Evolutionary conservation across 2,797 vertebrate genomes (phyloP).

Genomic region (Coreius guichenoti): DNA sequence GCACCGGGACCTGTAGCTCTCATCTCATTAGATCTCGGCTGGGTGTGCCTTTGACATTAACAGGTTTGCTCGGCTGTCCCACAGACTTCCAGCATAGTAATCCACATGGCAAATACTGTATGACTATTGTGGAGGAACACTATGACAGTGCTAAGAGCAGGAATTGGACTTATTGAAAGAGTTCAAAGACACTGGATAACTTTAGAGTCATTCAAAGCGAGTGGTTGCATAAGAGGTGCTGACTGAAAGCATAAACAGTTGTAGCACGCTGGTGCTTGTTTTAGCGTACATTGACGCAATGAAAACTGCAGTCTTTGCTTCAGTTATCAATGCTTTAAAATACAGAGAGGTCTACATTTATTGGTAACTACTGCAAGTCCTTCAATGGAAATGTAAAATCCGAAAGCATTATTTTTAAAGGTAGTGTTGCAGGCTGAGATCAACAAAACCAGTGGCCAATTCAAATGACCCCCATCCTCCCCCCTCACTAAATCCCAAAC

Average conservation of each 20-base stretch:
- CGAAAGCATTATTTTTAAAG: not conserved
- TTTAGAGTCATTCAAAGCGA: not conserved
- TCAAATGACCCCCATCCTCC: not conserved
- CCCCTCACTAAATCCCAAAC: not conserved
- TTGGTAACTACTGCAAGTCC: not conserved
- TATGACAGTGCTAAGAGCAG: not conserved
- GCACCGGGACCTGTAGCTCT: constrained; percentile 43
- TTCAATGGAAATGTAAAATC: not conserved
- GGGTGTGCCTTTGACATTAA: constrained; percentile 56
- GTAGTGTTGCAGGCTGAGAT: not conserved
- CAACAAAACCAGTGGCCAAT: not conserved
- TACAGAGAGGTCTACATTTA: not conserved
- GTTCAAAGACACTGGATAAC: not conserved
- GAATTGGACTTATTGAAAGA: not conserved
- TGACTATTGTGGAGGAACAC: not conserved
- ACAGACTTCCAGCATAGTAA: constrained; percentile 36
- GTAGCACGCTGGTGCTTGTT: constrained; percentile 16
- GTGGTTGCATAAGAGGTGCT: not conserved
- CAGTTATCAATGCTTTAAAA: not conserved
- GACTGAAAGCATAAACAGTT: not conserved
- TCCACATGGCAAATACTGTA: constrained; percentile 46
- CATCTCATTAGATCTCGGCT: constrained; percentile 50
- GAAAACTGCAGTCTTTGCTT: not conserved
- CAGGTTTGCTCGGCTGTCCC: constrained; percentile 40
- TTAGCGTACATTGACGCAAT: not conserved